These are phyloP conservation scores for Podarcis cretensis DNA, from an alignment of 2,113 vertebrate genomes.

Conservation along the genomic window DNA sequence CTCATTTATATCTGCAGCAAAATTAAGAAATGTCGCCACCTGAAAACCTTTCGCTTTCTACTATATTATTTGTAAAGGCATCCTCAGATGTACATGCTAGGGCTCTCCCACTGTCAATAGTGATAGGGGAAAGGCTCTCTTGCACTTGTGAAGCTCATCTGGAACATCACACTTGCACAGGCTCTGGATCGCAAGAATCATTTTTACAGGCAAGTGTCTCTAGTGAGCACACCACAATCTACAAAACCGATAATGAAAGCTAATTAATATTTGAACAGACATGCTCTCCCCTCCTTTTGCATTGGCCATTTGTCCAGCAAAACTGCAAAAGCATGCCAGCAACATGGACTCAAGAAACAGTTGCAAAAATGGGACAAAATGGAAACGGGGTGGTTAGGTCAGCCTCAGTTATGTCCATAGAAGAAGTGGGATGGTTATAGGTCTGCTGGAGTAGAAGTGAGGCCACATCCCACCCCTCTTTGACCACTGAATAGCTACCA, in stretches of 20 bases:
- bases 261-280: background rate
- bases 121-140: background rate
- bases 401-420: background rate
- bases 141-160: background rate
- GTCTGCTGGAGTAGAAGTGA: no score
- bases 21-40: background rate
- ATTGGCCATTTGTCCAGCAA: background rate
- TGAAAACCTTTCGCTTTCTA: background rate
- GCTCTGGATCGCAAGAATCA: background rate
- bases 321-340: background rate
- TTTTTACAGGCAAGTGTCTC: background rate
- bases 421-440: background rate
- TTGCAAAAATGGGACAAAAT: background rate
- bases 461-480: background rate
- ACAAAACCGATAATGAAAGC: background rate
- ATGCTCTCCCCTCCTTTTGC: no score
- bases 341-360: background rate
- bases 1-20: slow-evolving; percentile 25
- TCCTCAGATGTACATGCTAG: background rate
- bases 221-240: background rate
- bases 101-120: background rate
- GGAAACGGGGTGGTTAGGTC: background rate
- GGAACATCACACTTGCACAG: background rate
- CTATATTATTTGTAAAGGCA: background rate
- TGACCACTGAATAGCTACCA: background rate